A percentile compares a stretch with the other conserved stretches of the same genome.
Evolutionary conservation across 2,888 invertebrate species (phyloP).

Genomic region (Augiades crinisus): DNA sequence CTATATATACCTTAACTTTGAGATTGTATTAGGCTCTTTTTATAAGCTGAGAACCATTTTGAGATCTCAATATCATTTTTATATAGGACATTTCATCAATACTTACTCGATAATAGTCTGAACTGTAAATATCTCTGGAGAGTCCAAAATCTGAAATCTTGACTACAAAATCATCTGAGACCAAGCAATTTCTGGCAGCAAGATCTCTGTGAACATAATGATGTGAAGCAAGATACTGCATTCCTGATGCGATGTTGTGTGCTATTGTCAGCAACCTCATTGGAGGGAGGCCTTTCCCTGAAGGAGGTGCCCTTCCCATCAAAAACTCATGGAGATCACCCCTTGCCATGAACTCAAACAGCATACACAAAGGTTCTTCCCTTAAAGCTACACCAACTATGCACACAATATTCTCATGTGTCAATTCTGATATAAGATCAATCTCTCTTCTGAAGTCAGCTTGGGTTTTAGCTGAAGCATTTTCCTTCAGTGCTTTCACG

Average conservation of each 20-base stretch:
- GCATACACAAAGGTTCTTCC: slow-evolving; percentile 95
- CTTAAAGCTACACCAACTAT: slow-evolving; percentile 95
- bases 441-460: slow-evolving; percentile 97
- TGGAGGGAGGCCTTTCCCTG: slow-evolving; percentile 88
- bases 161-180: slow-evolving; percentile 95
- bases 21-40: no score
- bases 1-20: no score
- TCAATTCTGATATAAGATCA: slow-evolving; percentile 95
- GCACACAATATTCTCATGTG: slow-evolving; percentile 97
- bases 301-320: slow-evolving; percentile 93
- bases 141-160: slow-evolving; percentile 99
- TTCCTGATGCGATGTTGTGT: slow-evolving; percentile 91
- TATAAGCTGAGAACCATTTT: no score
- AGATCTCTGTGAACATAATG: slow-evolving; percentile 98
- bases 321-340: slow-evolving; percentile 98
- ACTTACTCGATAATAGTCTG: slow-evolving; percentile 92
- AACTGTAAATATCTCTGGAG: slow-evolving; percentile 95
- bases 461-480: slow-evolving; percentile 94
- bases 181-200: slow-evolving; percentile 97
- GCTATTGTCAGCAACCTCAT: slow-evolving; percentile 95
- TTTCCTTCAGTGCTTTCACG: slow-evolving; percentile 96
- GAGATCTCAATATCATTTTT: no score
- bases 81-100: no score
- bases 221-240: slow-evolving; percentile 93
- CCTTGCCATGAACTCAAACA: slow-evolving; percentile 98